Percentiles rank a stretch among this genome's conserved stretches.
Evolutionary conservation across 2,888 invertebrate species (phyloP).

Genomic region (Tortrix viridana): DNA sequence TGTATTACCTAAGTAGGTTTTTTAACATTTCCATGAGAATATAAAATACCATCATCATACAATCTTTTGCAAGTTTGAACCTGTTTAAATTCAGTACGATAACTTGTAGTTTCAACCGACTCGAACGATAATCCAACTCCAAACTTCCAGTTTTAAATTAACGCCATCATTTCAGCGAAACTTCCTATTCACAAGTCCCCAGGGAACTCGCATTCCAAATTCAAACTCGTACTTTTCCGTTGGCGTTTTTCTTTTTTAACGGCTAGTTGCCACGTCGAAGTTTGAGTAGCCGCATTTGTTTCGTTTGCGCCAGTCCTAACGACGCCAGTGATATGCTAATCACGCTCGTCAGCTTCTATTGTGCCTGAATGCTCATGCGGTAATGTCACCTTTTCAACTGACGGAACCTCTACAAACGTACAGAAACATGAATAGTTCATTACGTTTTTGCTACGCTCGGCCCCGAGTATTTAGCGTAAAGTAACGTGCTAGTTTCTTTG

Average conservation of each 20-base stretch:
- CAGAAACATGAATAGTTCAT: slow-evolving; percentile 57
- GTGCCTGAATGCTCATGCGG: slow-evolving; percentile 47
- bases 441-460: slow-evolving; percentile 38
- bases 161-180: slow-evolving; percentile 28
- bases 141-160: slow-evolving; percentile 35
- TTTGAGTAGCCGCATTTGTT: slow-evolving; percentile 46
- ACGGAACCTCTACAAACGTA: slow-evolving; percentile 36
- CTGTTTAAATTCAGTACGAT: neutral
- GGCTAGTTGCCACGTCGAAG: slow-evolving; percentile 39
- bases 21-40: too few species aligned
- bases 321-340: slow-evolving; percentile 69
- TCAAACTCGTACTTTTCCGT: slow-evolving; percentile 36
- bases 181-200: slow-evolving; percentile 29
- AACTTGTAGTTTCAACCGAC: slow-evolving; percentile 10
- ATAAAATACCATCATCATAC: neutral
- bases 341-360: slow-evolving; percentile 66
- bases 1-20: too few species aligned
- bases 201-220: slow-evolving; percentile 36
- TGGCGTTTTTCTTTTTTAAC: slow-evolving; percentile 35
- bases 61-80: neutral
- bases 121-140: slow-evolving; percentile 18
- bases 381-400: slow-evolving; percentile 51
- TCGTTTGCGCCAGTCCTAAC: slow-evolving; percentile 53
- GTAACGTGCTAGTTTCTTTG: slow-evolving; percentile 21
- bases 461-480: slow-evolving; percentile 26